Evolutionary conservation across 1,140 invertebrate species (phyloP).

Genomic region (Probaryconus sp.): DNA sequence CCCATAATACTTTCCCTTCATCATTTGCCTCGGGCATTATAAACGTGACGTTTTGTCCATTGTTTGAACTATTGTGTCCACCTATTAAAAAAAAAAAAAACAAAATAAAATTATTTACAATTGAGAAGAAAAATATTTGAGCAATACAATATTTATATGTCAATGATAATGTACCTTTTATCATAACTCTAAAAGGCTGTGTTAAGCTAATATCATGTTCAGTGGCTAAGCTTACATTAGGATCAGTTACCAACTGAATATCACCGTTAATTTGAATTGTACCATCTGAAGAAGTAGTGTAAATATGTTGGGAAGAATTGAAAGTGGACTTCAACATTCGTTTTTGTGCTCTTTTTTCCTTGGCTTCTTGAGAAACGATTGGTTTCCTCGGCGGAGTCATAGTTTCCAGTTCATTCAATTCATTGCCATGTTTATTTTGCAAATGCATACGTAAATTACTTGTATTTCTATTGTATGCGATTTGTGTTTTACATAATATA

Average conservation of each 20-base stretch:
- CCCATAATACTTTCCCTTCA: slow-evolving; percentile 41
- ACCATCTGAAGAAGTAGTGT: slow-evolving; percentile 76
- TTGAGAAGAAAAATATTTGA: too few species aligned
- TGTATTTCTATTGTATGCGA: slow-evolving; percentile 82
- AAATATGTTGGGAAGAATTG: slow-evolving; percentile 71
- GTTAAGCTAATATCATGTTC: slow-evolving; percentile 71
- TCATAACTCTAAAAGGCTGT: slow-evolving; percentile 72
- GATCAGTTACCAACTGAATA: slow-evolving; percentile 77
- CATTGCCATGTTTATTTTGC: slow-evolving; percentile 80
- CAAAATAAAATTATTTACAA: neutral
- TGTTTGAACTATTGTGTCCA: slow-evolving; percentile 30
- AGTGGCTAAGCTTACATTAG: slow-evolving; percentile 69
- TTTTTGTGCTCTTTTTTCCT: slow-evolving; percentile 74
- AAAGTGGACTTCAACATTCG: slow-evolving; percentile 69
- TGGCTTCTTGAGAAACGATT: slow-evolving; percentile 68
- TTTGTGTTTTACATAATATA: slow-evolving; percentile 81
- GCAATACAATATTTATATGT: too few species aligned
- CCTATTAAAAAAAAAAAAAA: slow-evolving; percentile 18
- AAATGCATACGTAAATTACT: slow-evolving; percentile 82
- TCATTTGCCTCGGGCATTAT: slow-evolving; percentile 48
- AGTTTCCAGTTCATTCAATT: slow-evolving; percentile 76
- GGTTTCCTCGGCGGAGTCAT: slow-evolving; percentile 67
- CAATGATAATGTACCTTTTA: too few species aligned
- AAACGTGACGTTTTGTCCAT: slow-evolving; percentile 39
- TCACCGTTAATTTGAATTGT: slow-evolving; percentile 77